Evolutionary conservation across 53 echinoderm and acorn worm species (phyloP).

Genomic region (Pentamera pediparva): DNA sequence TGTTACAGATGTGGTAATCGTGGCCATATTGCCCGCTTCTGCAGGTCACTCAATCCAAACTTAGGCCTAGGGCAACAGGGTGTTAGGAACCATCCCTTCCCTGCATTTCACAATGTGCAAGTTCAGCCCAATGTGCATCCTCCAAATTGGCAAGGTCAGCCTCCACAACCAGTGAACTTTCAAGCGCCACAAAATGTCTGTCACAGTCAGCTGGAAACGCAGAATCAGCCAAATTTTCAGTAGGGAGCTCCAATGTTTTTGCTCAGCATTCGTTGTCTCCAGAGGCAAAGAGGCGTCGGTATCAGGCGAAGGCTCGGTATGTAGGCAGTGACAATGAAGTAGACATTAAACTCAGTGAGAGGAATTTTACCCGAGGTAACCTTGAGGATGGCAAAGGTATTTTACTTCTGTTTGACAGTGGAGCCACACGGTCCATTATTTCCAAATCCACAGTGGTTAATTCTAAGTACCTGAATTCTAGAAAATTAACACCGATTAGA

Average conservation of each 20-base stretch:
- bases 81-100: too few species aligned
- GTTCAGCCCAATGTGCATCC: too few species aligned
- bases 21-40: too few species aligned
- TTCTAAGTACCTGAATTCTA: not conserved
- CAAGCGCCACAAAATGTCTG: too few species aligned
- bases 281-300: not conserved
- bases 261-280: conserved; percentile 6
- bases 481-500: not conserved
- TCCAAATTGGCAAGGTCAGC: too few species aligned
- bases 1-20: too few species aligned
- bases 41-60: too few species aligned
- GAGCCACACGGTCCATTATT: conserved; percentile 1
- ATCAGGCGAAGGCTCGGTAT: not conserved
- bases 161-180: too few species aligned
- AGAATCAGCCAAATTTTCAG: too few species aligned
- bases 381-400: not conserved
- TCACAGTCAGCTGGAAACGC: too few species aligned
- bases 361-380: not conserved
- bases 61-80: too few species aligned
- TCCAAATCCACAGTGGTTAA: not conserved
- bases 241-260: not conserved
- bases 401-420: conserved; percentile 9
- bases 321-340: not conserved
- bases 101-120: too few species aligned
- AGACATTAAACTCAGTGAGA: not conserved